These are phyloP conservation scores for Catagonus wagneri DNA, from an alignment of 2,113 vertebrate genomes.

Conservation along the genomic window DNA sequence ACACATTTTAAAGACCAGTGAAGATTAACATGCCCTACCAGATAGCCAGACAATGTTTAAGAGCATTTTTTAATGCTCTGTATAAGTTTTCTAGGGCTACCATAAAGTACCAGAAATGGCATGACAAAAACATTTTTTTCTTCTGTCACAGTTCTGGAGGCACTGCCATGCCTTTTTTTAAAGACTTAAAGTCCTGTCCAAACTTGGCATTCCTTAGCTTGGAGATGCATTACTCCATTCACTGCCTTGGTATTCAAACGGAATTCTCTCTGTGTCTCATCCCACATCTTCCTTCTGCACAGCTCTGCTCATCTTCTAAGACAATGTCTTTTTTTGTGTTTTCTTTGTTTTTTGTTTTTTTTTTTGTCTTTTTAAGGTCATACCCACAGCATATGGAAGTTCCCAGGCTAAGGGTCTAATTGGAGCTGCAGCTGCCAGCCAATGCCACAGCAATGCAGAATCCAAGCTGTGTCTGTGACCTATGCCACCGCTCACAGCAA, in stretches of 20 bases:
- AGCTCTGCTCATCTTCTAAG: not conserved
- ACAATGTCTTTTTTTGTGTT: too few species aligned
- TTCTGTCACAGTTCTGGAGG: not conserved
- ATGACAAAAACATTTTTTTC: not conserved
- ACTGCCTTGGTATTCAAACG: not conserved
- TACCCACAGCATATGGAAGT: too few species aligned
- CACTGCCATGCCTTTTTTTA: not conserved
- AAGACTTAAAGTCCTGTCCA: not conserved
- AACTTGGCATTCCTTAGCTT: not conserved
- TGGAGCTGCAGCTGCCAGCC: too few species aligned
- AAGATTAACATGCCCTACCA: not conserved
- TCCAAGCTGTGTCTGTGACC: too few species aligned
- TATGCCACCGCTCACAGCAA: too few species aligned
- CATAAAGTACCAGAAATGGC: not conserved
- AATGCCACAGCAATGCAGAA: too few species aligned
- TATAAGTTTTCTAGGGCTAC: not conserved
- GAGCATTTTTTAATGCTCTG: not conserved
- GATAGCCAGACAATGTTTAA: not conserved
- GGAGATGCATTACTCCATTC: not conserved
- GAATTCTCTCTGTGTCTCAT: not conserved
- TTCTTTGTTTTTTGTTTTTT: too few species aligned
- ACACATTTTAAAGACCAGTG: not conserved
- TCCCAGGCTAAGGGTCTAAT: too few species aligned
- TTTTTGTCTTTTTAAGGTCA: too few species aligned
- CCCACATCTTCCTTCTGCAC: not conserved